Evolutionary conservation across 2,797 vertebrate genomes (phyloP).

Genomic region (Hoplostethus atlanticus): DNA sequence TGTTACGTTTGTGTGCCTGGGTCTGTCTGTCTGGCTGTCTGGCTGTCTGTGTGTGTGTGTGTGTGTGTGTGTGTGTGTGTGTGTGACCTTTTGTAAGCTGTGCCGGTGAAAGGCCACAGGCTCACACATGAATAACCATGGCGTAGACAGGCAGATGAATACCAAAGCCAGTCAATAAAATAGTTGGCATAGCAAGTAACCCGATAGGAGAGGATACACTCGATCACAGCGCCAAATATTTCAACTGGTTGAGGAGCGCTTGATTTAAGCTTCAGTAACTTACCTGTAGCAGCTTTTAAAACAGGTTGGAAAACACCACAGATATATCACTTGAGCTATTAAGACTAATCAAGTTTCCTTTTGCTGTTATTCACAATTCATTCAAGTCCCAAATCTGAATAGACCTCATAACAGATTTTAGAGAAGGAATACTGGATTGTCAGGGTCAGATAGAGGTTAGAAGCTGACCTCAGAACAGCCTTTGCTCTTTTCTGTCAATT

Average conservation of each 20-base stretch:
- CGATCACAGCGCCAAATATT: slow-evolving; percentile 26
- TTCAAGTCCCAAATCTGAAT: slow-evolving; percentile 7
- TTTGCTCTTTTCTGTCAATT: slow-evolving; percentile 4
- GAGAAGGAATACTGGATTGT: background rate
- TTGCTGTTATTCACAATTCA: background rate
- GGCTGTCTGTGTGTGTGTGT: slow-evolving; percentile 3
- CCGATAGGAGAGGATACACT: slow-evolving; percentile 50
- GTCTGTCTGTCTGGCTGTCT: slow-evolving; percentile 9
- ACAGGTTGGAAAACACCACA: background rate
- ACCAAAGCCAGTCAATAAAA: slow-evolving; percentile 53
- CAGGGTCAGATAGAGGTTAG: background rate
- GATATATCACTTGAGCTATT: background rate
- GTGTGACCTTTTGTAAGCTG: slow-evolving; percentile 66
- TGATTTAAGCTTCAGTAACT: slow-evolving; percentile 12
- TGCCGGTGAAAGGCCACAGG: slow-evolving; percentile 70
- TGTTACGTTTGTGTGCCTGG: slow-evolving; percentile 33
- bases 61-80: slow-evolving; percentile 14
- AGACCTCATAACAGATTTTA: background rate
- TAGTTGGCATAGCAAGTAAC: slow-evolving; percentile 55
- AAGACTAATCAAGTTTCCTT: background rate
- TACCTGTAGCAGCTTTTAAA: slow-evolving; percentile 16
- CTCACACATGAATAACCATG: slow-evolving; percentile 68
- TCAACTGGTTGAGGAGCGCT: slow-evolving; percentile 11
- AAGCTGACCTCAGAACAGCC: background rate
- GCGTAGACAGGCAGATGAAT: slow-evolving; percentile 64